Evolutionary conservation across 2,888 invertebrate species (phyloP).

Genomic region (Asteroscopus sphinx): DNA sequence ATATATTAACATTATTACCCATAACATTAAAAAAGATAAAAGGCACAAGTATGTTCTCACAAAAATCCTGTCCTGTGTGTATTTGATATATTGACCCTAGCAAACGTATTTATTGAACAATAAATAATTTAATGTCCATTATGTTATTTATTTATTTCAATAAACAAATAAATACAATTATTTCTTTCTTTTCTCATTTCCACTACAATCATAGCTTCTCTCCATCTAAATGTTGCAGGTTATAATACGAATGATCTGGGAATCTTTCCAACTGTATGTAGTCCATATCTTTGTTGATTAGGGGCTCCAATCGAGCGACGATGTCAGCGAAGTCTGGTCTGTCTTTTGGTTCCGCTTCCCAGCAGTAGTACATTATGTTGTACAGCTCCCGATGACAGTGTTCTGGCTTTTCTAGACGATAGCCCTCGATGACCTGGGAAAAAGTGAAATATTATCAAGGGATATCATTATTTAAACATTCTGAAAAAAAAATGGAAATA

Average conservation of each 20-base stretch:
- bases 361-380: slow-evolving; percentile 98
- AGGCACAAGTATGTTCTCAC: slow-evolving; percentile 15
- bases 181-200: neutral
- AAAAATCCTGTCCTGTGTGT: slow-evolving; percentile 14
- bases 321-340: slow-evolving; percentile 96
- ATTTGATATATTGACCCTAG: slow-evolving; percentile 1
- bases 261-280: slow-evolving; percentile 97
- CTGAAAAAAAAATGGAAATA: too few relatives aligned
- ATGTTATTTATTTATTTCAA: slow-evolving; percentile 1
- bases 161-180: neutral
- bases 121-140: slow-evolving; percentile 1
- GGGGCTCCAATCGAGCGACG: slow-evolving; percentile 94
- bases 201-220: slow-evolving; percentile 90
- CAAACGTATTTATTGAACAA: slow-evolving; percentile 3
- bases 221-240: slow-evolving; percentile 95
- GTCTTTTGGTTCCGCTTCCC: slow-evolving; percentile 96
- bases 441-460: slow-evolving; percentile 8
- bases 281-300: slow-evolving; percentile 97
- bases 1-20: slow-evolving; percentile 43
- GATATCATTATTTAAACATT: too few relatives aligned
- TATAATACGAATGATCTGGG: slow-evolving; percentile 97
- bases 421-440: slow-evolving; percentile 95
- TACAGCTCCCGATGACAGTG: slow-evolving; percentile 97
- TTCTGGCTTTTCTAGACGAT: slow-evolving; percentile 97
- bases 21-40: slow-evolving; percentile 25